Percentiles rank a stretch among this genome's conserved stretches.
Conservation (phyloP, 2,113 vertebrate genomes). For the Brienomyrus longianalis region DNA sequence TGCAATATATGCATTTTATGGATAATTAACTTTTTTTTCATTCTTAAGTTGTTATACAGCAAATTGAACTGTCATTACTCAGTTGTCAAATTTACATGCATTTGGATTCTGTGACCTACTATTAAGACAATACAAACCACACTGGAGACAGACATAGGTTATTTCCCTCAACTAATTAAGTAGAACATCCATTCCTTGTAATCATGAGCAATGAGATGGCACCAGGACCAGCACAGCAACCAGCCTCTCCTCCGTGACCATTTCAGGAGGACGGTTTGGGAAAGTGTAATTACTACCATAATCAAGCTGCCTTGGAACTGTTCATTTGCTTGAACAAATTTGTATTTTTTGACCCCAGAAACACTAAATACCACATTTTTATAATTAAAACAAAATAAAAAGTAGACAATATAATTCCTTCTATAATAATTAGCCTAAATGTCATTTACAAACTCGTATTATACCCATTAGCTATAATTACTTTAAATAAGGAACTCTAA, state of each 20-base stretch:
- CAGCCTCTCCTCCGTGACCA: background rate
- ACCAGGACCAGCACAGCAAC: background rate
- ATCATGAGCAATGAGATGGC: background rate
- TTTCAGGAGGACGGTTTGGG: background rate
- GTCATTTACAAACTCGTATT: background rate
- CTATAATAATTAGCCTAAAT: conserved; percentile 5
- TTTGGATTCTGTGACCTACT: background rate
- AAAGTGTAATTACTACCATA: background rate
- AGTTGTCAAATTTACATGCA: background rate
- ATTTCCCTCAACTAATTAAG: background rate
- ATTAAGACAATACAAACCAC: background rate
- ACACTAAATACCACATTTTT: background rate
- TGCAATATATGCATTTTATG: background rate
- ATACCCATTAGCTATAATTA: background rate
- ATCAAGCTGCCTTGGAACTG: background rate
- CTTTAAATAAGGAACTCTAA: background rate
- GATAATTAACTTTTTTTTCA: background rate
- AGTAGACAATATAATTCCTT: background rate
- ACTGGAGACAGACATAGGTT: background rate
- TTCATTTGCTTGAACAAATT: background rate
- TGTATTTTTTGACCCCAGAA: background rate
- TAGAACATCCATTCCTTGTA: background rate
- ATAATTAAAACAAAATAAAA: background rate
- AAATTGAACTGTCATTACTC: background rate
- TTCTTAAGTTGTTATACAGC: background rate